phyloP scores from a whole-genome alignment of 2,113 vertebrate species.

The Syngnathus typhle region DNA sequence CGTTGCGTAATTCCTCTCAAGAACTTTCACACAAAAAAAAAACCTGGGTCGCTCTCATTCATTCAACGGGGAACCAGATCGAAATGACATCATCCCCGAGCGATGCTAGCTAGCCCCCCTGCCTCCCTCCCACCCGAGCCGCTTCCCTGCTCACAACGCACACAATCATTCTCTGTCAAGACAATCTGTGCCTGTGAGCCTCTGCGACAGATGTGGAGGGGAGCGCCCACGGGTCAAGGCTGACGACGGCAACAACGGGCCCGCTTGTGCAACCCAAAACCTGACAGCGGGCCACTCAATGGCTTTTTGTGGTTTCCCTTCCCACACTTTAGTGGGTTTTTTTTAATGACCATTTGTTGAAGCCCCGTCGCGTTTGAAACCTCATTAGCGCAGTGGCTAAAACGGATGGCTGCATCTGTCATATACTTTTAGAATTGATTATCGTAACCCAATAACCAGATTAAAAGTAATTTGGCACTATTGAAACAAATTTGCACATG shows the following conservation, averaged over 20 bases:
- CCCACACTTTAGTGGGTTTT: conserved; percentile 18
- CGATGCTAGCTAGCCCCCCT: too few relatives aligned
- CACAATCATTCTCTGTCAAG: conserved; percentile 62
- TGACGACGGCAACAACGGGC: conserved; percentile 43
- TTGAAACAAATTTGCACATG: too few relatives aligned
- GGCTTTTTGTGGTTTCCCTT: conserved; percentile 24
- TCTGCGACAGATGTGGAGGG: conserved; percentile 60
- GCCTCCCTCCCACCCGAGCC: not conserved
- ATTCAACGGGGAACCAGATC: conserved; percentile 17
- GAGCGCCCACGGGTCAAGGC: conserved; percentile 59
- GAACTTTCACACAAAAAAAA: conserved; percentile 28
- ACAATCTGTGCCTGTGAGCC: conserved; percentile 63
- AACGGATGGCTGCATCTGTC: not conserved
- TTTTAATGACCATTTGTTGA: conserved; percentile 14
- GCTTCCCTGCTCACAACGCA: not conserved
- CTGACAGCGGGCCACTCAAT: conserved; percentile 34
- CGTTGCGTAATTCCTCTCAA: conserved; percentile 56
- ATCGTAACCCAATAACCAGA: not conserved
- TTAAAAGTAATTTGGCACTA: too few relatives aligned
- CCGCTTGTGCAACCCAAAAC: conserved; percentile 61
- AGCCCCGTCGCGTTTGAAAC: conserved; percentile 19
- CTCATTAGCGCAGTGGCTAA: not conserved
- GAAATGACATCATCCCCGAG: conserved; percentile 63
- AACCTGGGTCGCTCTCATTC: conserved; percentile 27
- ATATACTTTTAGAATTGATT: not conserved